Evolutionary conservation across 1,140 invertebrate genomes (phyloP).

Genomic region (Micrasema longulum): DNA sequence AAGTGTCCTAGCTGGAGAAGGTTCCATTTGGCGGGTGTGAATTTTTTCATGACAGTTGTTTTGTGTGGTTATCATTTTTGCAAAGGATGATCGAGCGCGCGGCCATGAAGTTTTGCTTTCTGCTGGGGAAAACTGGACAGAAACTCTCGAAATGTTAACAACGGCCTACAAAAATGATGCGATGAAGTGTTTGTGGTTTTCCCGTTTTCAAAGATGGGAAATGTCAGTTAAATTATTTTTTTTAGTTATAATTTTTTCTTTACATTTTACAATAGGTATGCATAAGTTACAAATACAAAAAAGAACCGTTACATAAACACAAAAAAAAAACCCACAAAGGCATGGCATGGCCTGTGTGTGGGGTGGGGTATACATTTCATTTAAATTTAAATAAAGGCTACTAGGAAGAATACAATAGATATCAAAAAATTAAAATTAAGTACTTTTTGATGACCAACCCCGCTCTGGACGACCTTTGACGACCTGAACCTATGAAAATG

Average conservation of each 20-base stretch:
- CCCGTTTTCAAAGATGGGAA: neutral
- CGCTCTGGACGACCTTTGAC: neutral
- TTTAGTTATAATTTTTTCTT: too few relatives aligned
- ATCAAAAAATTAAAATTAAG: too few relatives aligned
- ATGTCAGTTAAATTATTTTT: too few relatives aligned
- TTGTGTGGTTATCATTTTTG: neutral
- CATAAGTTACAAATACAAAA: too few relatives aligned
- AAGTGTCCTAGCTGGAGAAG: slow-evolving; percentile 11
- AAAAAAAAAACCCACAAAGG: too few relatives aligned
- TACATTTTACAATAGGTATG: too few relatives aligned
- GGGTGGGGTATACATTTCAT: too few relatives aligned
- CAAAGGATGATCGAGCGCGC: neutral
- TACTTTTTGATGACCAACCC: neutral
- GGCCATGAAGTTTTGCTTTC: neutral
- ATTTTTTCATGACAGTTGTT: neutral
- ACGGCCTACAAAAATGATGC: too few relatives aligned
- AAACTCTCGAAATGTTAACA: neutral
- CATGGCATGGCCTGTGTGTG: too few relatives aligned
- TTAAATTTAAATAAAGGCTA: too few relatives aligned
- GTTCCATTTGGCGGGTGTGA: slow-evolving; percentile 2
- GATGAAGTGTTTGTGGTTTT: slow-evolving; percentile 3
- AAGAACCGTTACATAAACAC: too few relatives aligned
- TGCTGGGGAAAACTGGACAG: slow-evolving; percentile 11
- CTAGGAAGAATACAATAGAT: too few relatives aligned
- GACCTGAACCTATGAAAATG: neutral